Base-by-base conservation (phyloP, 1,140 invertebrate genomes). In the Chironomus tepperi region DNA sequence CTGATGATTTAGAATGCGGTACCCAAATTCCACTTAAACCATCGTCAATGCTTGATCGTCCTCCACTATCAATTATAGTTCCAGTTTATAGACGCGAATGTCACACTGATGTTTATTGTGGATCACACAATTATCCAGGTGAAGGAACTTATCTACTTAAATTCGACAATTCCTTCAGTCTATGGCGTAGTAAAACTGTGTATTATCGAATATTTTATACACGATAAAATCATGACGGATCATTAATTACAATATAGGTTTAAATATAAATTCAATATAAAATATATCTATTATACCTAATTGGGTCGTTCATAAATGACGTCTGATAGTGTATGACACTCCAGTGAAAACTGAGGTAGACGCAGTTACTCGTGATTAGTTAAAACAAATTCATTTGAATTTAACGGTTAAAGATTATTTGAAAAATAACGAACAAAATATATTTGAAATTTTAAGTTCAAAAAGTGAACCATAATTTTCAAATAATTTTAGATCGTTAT, bases 171-270 rank as follows among this genome's bases (percentile, higher is more conserved):
- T 97, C 96, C 0, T 99, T 98, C 84, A 98, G 96, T 65, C 85
- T 99, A 74, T 99, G 97, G 97, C 89, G 98, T 78, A 98, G 95
- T 77, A 99, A 99, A 90, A 98, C 95, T 10, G 87, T 99, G 34
- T 99, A 99, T 83, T 99, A 99, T 84, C 88, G 97, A 84, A 96
- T 99, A 65, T 99, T 98, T 82, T 99, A 99, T 79, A 98, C 96
- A 73, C 89, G 89, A 76, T 89, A 81, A 83, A 70, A 70, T 19
- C 6, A 70, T 8, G 19, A 57, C 47, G n/a, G n/a, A 10, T 10
- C 47, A 57, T 57, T 34, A 34, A 34, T 34, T 34, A 34, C 24
- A 34, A 34, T 34, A 34, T 34, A 34, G 24, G 24, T 34, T 34
- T 34, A 34, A 34, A 34, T 34, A 34, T 34, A 34, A 34, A 34